These are phyloP conservation scores for Dicyrtoma fusca DNA, from an alignment of 2,888 invertebrate species.

Conservation along the genomic window DNA sequence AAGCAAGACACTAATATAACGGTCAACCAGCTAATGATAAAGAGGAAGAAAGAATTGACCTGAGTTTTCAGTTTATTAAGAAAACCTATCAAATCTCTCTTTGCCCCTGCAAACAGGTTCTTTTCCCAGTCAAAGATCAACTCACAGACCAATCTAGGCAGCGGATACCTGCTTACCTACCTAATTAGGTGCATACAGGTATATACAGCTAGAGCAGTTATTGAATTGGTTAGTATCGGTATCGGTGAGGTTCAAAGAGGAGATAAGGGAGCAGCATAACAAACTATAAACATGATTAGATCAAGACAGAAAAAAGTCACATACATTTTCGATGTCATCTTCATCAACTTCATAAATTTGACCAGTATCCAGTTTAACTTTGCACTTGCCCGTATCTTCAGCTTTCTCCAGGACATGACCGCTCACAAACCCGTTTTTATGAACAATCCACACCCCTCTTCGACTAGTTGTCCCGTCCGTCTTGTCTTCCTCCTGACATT, in stretches of 20 bases:
- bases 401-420: constrained; percentile 62
- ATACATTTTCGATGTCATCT: constrained; percentile 91
- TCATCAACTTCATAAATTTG: constrained; percentile 88
- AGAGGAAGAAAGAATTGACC: too few relatives aligned
- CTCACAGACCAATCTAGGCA: too few relatives aligned
- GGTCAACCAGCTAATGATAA: too few relatives aligned
- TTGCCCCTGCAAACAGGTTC: too few relatives aligned
- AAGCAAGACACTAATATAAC: too few relatives aligned
- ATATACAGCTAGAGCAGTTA: too few relatives aligned
- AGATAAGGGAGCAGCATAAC: not conserved
- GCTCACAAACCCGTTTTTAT: constrained; percentile 88
- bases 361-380: constrained; percentile 77
- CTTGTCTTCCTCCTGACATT: constrained; percentile 38
- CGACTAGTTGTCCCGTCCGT: constrained; percentile 37
- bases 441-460: constrained; percentile 80
- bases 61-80: too few relatives aligned
- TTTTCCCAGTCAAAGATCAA: too few relatives aligned
- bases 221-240: too few relatives aligned
- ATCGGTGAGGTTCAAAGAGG: constrained; percentile 8
- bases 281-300: constrained; percentile 14
- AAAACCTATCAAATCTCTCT: too few relatives aligned
- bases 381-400: constrained; percentile 61
- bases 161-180: too few relatives aligned
- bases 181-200: too few relatives aligned
- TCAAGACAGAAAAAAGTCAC: constrained; percentile 33